A percentile compares a stretch with the other conserved stretches of the same genome.
Conservation (phyloP, 2,888 invertebrate species). For the Scelioninae gen. 1 region DNA sequence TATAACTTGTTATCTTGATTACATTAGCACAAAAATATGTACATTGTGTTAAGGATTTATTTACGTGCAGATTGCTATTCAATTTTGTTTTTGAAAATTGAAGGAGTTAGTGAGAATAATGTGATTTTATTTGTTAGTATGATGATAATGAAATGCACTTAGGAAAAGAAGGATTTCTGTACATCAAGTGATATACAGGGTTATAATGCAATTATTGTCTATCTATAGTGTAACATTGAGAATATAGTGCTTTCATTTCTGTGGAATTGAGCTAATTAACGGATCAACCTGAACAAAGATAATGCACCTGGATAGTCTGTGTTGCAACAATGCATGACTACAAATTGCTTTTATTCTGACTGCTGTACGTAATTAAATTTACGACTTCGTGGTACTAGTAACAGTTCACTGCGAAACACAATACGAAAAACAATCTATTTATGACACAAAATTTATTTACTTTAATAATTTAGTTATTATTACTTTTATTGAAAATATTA, state of each 20-base stretch:
- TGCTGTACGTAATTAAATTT: conserved; percentile 28
- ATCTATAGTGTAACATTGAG: background rate
- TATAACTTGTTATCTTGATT: conserved; percentile 16
- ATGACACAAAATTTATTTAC: background rate
- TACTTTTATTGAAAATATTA: too few species aligned
- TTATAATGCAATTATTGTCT: conserved; percentile 42
- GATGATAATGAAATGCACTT: conserved; percentile 14
- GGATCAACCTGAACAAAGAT: conserved; percentile 48
- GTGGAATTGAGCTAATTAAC: conserved; percentile 48
- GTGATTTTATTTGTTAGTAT: conserved; percentile 6
- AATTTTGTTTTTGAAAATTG: conserved; percentile 14
- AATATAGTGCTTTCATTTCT: conserved; percentile 35
- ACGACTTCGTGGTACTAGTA: conserved; percentile 1
- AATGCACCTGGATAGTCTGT: conserved; percentile 30
- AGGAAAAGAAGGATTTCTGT: conserved; percentile 23
- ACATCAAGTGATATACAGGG: background rate
- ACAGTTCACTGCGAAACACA: background rate
- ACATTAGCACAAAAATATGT: conserved; percentile 13
- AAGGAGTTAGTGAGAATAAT: conserved; percentile 16
- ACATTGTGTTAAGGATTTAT: conserved; percentile 9
- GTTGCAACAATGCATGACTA: conserved; percentile 22
- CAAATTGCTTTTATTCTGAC: conserved; percentile 37
- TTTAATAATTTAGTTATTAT: background rate
- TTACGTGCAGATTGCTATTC: conserved; percentile 22
- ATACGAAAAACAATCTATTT: background rate